Evolutionary conservation across 2,888 invertebrate genomes (phyloP).

Genomic region (Caenorhabditis sinica): DNA sequence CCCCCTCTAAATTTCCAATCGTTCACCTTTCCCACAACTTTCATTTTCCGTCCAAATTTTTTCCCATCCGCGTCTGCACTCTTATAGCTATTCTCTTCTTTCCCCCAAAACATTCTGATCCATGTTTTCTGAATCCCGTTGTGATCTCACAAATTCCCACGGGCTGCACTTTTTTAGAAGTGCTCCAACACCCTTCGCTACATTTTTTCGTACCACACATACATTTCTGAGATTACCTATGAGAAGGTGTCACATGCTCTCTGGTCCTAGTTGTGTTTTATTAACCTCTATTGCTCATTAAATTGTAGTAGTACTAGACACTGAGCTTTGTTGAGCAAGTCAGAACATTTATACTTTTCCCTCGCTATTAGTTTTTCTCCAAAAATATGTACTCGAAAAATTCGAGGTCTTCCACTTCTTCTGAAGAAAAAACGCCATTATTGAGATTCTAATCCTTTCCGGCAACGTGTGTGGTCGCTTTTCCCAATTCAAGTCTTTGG

Average conservation of each 20-base stretch:
- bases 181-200: not conserved
- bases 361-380: no score
- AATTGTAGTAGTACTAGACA: constrained; percentile 20
- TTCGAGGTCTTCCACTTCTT: no score
- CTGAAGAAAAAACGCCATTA: not conserved
- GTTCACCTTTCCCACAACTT: not conserved
- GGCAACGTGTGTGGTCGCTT: constrained; percentile 61
- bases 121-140: not conserved
- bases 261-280: not conserved
- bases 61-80: constrained; percentile 3
- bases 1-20: not conserved
- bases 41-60: no score
- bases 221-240: constrained; percentile 27
- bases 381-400: not conserved
- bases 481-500: constrained; percentile 32
- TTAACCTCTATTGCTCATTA: not conserved
- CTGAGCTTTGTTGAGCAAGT: not conserved
- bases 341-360: constrained; percentile 1
- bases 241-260: constrained; percentile 19
- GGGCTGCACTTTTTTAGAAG: constrained; percentile 20
- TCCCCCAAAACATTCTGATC: not conserved
- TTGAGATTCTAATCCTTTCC: constrained; percentile 53
- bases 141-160: constrained; percentile 12
- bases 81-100: not conserved
- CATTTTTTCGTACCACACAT: constrained; percentile 30